phyloP scores from a whole-genome alignment of 2,113 vertebrate species.

The Rostratula benghalensis region DNA sequence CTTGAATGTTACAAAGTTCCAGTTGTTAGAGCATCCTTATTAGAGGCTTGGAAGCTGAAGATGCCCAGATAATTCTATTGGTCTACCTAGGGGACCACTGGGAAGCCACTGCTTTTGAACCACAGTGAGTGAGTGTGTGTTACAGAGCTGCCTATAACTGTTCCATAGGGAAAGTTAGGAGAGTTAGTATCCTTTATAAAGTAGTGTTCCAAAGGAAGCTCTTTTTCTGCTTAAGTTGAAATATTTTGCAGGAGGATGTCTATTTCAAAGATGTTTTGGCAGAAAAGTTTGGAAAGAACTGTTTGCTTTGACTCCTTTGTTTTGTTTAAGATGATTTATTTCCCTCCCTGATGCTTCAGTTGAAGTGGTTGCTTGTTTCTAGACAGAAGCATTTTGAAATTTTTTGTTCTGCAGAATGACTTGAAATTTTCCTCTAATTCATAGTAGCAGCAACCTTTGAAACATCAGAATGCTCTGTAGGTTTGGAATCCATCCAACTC shows the following conservation, averaged over 20 bases:
- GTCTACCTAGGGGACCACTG: background rate
- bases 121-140: accelerated
- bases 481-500: background rate
- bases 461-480: background rate
- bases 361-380: background rate
- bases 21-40: background rate
- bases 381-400: background rate
- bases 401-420: background rate
- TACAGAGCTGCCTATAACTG: background rate
- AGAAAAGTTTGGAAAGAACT: background rate
- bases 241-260: background rate
- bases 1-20: background rate
- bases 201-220: background rate
- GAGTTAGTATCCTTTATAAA: background rate
- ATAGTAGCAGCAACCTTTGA: background rate
- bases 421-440: background rate
- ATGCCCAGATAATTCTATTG: background rate
- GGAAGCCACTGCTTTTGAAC: background rate
- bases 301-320: constrained; percentile 23
- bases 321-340: background rate
- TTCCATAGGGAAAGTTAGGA: background rate
- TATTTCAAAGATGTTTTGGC: constrained; percentile 6
- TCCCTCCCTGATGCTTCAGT: background rate
- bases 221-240: background rate
- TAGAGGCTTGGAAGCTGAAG: background rate